Conservation (phyloP, 2,113 vertebrate genomes). For the Antechinus stuartii region DNA sequence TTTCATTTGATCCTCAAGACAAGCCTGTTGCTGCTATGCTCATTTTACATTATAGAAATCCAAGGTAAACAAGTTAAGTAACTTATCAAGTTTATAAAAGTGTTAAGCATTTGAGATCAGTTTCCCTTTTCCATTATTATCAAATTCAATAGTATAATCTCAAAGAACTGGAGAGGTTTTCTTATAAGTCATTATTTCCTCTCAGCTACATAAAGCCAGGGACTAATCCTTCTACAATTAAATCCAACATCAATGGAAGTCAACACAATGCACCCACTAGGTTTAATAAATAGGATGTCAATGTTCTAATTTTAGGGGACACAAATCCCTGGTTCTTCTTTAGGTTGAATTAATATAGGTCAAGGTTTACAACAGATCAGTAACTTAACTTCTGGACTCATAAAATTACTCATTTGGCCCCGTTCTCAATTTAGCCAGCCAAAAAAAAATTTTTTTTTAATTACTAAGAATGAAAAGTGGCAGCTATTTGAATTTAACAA, state of each 20-base stretch:
- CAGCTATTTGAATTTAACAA: neutral
- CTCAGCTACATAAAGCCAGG: neutral
- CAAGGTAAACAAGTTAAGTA: neutral
- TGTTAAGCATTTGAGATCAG: neutral
- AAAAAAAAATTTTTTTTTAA: neutral
- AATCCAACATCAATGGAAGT: rapidly evolving
- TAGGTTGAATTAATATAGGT: neutral
- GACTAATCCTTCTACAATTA: too few relatives aligned
- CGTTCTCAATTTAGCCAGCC: neutral
- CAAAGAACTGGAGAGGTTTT: neutral
- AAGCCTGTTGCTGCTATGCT: neutral
- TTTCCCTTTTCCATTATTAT: neutral
- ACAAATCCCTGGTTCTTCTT: neutral
- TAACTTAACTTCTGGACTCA: neutral
- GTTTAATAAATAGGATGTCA: rapidly evolving
- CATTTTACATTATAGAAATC: neutral
- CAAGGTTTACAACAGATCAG: neutral
- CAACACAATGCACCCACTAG: rapidly evolving
- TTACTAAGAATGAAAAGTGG: neutral
- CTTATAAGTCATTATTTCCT: neutral
- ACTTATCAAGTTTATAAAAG: neutral
- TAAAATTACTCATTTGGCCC: neutral
- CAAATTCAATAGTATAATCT: neutral
- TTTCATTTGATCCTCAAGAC: neutral
- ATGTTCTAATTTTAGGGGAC: rapidly evolving